Evolutionary conservation across 1,140 invertebrate genomes (phyloP).

Genomic region (Neotoxoptera formosana): DNA sequence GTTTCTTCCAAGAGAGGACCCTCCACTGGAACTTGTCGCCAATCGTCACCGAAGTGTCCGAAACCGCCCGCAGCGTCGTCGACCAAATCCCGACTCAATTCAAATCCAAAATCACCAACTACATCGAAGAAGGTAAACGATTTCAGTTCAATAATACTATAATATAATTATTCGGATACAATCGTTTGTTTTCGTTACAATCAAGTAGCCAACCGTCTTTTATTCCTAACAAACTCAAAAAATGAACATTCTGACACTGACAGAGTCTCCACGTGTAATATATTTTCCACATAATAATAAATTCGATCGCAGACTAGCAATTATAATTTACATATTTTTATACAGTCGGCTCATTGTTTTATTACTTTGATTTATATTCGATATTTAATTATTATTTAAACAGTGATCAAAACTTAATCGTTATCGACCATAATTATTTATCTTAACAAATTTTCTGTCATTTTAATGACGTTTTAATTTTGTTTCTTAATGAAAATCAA

Average conservation of each 20-base stretch:
- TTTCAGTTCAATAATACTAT: not conserved
- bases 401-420: not conserved
- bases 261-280: not conserved
- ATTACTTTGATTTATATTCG: not conserved
- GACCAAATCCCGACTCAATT: constrained; percentile 66
- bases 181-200: not conserved
- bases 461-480: not conserved
- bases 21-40: constrained; percentile 67
- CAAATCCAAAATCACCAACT: constrained; percentile 67
- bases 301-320: not conserved
- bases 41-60: constrained; percentile 65
- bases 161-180: not conserved
- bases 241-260: not conserved
- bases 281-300: not conserved
- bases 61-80: constrained; percentile 66
- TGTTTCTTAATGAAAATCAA: not conserved
- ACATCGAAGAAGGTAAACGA: constrained; percentile 69
- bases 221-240: not conserved
- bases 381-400: not conserved
- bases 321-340: not conserved
- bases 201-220: not conserved
- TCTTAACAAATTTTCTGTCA: not conserved
- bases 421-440: not conserved
- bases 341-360: not conserved
- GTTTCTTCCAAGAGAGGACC: constrained; percentile 70